Evolutionary conservation across 2,888 invertebrate genomes (phyloP).

Genomic region (Phortica magna): DNA sequence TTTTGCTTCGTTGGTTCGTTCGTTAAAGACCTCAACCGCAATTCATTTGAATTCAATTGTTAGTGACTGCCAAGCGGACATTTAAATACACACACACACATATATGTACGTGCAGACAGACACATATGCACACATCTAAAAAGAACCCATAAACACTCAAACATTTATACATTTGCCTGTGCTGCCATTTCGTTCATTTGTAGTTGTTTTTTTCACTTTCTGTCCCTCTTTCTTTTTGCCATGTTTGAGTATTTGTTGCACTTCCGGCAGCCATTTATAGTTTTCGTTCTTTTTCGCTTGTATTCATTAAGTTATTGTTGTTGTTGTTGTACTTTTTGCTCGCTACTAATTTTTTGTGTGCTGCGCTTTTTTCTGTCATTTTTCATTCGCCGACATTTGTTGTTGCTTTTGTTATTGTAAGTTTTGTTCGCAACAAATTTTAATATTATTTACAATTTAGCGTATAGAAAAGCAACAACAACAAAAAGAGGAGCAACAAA

Average conservation of each 20-base stretch:
- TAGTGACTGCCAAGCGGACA: neutral
- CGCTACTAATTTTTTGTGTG: neutral
- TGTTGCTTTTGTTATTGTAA: slow-evolving; percentile 39
- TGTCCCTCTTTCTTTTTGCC: neutral
- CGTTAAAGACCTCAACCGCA: slow-evolving; percentile 59
- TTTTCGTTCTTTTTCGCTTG: neutral
- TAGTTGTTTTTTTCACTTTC: neutral
- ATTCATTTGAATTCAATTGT: slow-evolving; percentile 70
- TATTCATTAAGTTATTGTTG: slow-evolving; percentile 21
- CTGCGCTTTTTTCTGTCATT: slow-evolving; percentile 9
- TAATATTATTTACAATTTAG: slow-evolving; percentile 66
- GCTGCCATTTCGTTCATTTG: neutral
- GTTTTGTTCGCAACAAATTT: slow-evolving; percentile 59
- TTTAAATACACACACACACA: slow-evolving; percentile 9
- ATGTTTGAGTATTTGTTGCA: slow-evolving; percentile 23
- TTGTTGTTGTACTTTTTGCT: slow-evolving; percentile 11
- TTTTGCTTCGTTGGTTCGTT: slow-evolving; percentile 5
- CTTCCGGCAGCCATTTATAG: slow-evolving; percentile 23
- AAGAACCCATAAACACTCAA: neutral
- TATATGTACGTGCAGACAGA: neutral
- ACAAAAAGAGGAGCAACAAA: neutral
- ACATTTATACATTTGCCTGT: neutral
- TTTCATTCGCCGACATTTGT: neutral
- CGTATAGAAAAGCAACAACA: slow-evolving; percentile 43
- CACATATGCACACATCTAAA: slow-evolving; percentile 39